Percentiles rank a stretch among this genome's conserved stretches.
phyloP scores from a whole-genome alignment of 2,888 invertebrate genomes.

The Entomobrya multifasciata region DNA sequence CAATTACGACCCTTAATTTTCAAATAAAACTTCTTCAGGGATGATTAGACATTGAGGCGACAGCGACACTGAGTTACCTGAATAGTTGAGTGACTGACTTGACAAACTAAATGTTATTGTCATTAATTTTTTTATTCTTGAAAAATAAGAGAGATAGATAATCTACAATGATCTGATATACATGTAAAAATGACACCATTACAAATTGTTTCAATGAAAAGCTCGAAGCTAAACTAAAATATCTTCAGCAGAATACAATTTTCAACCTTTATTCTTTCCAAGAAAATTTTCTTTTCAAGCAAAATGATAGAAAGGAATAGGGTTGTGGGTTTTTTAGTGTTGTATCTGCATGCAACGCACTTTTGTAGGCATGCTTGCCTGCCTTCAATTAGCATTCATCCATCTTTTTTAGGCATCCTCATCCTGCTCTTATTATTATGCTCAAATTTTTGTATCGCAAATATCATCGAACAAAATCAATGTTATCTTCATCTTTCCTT shows the following conservation, averaged over 20 bases:
- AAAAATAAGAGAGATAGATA: background rate
- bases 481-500: background rate
- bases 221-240: background rate
- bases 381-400: slow-evolving; percentile 15
- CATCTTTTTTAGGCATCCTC: slow-evolving; percentile 1
- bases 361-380: background rate
- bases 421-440: background rate
- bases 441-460: background rate
- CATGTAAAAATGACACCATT: slow-evolving; percentile 18
- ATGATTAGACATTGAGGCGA: slow-evolving; percentile 46
- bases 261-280: slow-evolving; percentile 7
- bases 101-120: slow-evolving; percentile 10
- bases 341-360: background rate
- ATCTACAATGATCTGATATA: background rate
- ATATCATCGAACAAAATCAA: slow-evolving; percentile 1
- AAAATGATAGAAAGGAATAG: background rate
- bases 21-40: slow-evolving; percentile 29
- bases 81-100: background rate
- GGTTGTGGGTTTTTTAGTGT: background rate
- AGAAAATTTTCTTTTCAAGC: background rate
- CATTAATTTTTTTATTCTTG: slow-evolving; percentile 6
- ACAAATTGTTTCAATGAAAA: slow-evolving; percentile 36
- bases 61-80: background rate
- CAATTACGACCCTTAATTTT: slow-evolving; percentile 20
- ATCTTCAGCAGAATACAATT: background rate